Base-by-base conservation (phyloP, 2,797 vertebrate species). In the Hoplostethus mediterraneus region DNA sequence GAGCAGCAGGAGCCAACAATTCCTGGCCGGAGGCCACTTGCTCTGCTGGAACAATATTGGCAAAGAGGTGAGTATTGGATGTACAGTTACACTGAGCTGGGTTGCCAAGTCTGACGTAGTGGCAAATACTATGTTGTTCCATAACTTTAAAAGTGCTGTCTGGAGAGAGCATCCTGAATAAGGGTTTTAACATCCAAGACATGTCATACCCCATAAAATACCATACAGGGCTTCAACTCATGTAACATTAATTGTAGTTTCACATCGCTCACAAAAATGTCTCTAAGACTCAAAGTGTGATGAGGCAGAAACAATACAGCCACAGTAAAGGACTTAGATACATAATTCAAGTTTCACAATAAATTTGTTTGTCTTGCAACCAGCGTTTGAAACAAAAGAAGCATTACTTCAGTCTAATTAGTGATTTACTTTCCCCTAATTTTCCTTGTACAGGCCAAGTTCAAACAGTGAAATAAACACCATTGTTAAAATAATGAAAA, bases 401-500 rank as follows among this genome's bases (percentile, higher is more conserved):
- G 67, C 67, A 78, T 61, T 55, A 57, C 58, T 85, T 63, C 70
- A 81, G 73, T 82, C 62, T 57, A 82, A 87, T 82, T 71, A 56
- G 55, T 68, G 62, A 83, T 79, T 65, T 68, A 62, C 76, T 83
- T 71, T 64, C 60, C 61, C 31, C 76, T 81, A 65, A 56, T 63
- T 74, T 82, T 79, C 59, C 70, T 71, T 66, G 73, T 52, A 63
- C 36, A 59, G 65, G 63, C 73, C 59, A 31, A 66, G 70, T 79
- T 86, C 75, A 89, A 78, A 80, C 76, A 76, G 77, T 84, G 65
- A 91, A 91, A 90, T 92, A 90, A 92, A 92, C 89, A 85, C 86
- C 84, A 83, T 89, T 92, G 89, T 92, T 90, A 81, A 82, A 79
- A 82, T 92, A 92, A 93, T 92, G 78, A 87, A 89, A 93, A 88